phyloP scores from a whole-genome alignment of 2,113 vertebrate genomes.

The Stigmatopora nigra region DNA sequence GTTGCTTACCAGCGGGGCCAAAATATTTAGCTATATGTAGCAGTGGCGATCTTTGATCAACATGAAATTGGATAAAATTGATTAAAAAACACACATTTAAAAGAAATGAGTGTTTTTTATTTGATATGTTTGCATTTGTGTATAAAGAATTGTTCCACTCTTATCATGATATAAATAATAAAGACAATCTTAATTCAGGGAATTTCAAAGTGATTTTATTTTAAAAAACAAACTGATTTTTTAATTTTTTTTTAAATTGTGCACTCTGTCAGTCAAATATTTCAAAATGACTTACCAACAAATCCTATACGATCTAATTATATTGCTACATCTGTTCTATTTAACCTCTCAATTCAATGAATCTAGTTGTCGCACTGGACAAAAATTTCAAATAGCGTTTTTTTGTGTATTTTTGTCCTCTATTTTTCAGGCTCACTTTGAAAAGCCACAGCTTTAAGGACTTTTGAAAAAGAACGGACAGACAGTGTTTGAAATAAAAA shows the following conservation, averaged over 20 bases:
- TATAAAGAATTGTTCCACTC: neutral
- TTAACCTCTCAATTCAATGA: neutral
- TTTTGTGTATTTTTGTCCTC: neutral
- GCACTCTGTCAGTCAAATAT: no score
- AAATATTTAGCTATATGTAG: neutral
- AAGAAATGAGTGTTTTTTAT: neutral
- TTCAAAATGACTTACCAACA: no score
- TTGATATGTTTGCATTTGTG: neutral
- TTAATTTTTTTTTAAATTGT: no score
- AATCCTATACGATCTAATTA: neutral
- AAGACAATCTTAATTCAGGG: neutral
- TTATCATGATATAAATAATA: neutral
- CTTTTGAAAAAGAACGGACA: conserved; percentile 47
- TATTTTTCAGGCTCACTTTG: neutral
- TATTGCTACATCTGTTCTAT: neutral
- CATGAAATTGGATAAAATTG: conserved; percentile 22
- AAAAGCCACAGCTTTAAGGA: conserved; percentile 25
- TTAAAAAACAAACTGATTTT: no score
- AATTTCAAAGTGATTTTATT: neutral
- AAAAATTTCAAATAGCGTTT: neutral
- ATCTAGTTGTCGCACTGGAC: neutral
- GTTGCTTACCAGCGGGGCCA: neutral
- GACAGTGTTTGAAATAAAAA: conserved; percentile 49
- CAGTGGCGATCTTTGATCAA: conserved; percentile 3
- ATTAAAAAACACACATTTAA: neutral